These are phyloP conservation scores for Strigamia transsilvanica DNA, from an alignment of 2,888 invertebrate species.

Conservation along the genomic window DNA sequence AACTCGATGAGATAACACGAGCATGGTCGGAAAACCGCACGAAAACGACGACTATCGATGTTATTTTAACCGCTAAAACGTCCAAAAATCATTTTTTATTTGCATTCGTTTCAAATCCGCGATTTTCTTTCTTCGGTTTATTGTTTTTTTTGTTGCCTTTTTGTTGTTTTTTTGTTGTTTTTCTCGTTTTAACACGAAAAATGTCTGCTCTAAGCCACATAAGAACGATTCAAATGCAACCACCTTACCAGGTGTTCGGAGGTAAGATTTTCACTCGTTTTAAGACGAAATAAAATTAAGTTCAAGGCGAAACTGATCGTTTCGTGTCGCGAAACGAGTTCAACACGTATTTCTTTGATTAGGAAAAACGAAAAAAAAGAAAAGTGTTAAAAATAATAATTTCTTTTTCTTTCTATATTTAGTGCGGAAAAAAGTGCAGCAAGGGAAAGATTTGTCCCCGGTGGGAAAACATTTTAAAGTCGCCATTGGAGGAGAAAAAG, in stretches of 20 bases:
- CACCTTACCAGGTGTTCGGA: slow-evolving; percentile 32
- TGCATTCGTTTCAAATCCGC: not conserved
- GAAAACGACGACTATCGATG: not conserved
- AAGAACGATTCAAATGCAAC: not conserved
- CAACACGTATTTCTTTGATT: not conserved
- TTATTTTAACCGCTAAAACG: not conserved
- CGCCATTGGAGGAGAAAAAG: not conserved
- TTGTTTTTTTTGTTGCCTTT: too few relatives aligned
- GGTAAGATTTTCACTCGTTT: not conserved
- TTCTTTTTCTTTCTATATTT: slow-evolving; percentile 6
- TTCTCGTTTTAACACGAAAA: not conserved
- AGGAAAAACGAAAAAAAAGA: not conserved
- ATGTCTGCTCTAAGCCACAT: slow-evolving; percentile 19
- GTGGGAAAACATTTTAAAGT: slow-evolving; percentile 24
- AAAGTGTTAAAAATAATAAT: not conserved
- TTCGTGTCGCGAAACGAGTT: too few relatives aligned
- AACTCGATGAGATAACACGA: not conserved
- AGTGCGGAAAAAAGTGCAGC: slow-evolving; percentile 9
- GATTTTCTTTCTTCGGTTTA: too few relatives aligned
- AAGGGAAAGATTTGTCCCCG: slow-evolving; percentile 7
- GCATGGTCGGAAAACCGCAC: not conserved
- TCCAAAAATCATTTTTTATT: not conserved
- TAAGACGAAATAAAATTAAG: not conserved
- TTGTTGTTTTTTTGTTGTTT: too few relatives aligned
- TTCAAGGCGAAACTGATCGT: too few relatives aligned